These are phyloP conservation scores for Halichoeres trimaculatus DNA, from an alignment of 2,113 vertebrate genomes.

Conservation along the genomic window DNA sequence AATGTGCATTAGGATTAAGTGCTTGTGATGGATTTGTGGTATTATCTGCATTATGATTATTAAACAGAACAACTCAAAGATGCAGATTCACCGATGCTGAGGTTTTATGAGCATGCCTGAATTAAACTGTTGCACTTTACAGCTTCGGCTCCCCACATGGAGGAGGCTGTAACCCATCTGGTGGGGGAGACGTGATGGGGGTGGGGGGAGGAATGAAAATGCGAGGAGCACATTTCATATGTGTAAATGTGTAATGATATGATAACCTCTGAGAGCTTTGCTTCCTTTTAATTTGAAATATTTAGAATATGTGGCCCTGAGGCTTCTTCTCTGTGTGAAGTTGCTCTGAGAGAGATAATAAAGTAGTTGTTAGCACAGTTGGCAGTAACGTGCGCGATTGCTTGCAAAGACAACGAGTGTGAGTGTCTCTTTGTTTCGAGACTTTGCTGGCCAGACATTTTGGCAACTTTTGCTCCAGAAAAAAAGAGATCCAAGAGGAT, in stretches of 20 bases:
- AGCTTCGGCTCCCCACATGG: not conserved
- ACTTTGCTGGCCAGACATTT: not conserved
- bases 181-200: not conserved
- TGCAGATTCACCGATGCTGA: not conserved
- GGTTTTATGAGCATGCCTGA: not conserved
- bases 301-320: not conserved
- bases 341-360: slow-evolving; percentile 16
- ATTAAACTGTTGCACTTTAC: slow-evolving; percentile 26
- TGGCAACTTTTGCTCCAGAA: not conserved
- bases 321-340: slow-evolving; percentile 18
- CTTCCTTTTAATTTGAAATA: not conserved
- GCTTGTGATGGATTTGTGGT: slow-evolving; percentile 12
- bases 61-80: not conserved
- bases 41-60: slow-evolving; percentile 13
- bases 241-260: not conserved
- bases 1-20: slow-evolving; percentile 19
- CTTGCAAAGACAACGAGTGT: slow-evolving; percentile 20
- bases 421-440: slow-evolving; percentile 8
- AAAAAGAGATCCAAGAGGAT: no score
- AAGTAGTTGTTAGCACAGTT: slow-evolving; percentile 34
- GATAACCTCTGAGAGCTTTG: not conserved
- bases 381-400: slow-evolving; percentile 1
- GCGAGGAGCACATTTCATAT: not conserved
- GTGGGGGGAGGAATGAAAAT: slow-evolving; percentile 6
- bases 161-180: slow-evolving; percentile 23